Conservation (phyloP, 2,888 invertebrate species). For the Melanchra persicariae region DNA sequence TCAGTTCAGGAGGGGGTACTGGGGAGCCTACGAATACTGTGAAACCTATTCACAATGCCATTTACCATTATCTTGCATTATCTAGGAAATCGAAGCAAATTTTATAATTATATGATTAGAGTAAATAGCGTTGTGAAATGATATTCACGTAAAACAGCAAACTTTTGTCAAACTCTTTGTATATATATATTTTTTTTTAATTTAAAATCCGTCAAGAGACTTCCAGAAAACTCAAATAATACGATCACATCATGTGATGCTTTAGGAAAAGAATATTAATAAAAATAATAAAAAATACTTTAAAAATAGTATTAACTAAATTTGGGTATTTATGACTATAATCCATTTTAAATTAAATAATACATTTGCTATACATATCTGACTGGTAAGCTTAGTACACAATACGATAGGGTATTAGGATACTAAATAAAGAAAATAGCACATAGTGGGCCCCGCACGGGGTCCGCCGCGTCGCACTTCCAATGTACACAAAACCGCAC, state of each 20-base stretch:
- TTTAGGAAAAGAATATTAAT: slow-evolving; percentile 82
- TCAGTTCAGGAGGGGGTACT: slow-evolving; percentile 83
- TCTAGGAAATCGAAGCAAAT: slow-evolving; percentile 72
- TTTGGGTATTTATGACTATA: slow-evolving; percentile 91
- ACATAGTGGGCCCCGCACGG: slow-evolving; percentile 78
- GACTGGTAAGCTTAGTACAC: slow-evolving; percentile 90
- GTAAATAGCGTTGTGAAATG: slow-evolving; percentile 70
- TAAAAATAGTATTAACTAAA: slow-evolving; percentile 89
- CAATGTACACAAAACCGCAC: slow-evolving; percentile 82
- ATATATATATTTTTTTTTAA: too few relatives aligned
- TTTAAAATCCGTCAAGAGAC: slow-evolving; percentile 75
- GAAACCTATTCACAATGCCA: slow-evolving; percentile 66
- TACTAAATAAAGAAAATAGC: slow-evolving; percentile 88
- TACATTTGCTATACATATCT: slow-evolving; percentile 89
- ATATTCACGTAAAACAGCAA: slow-evolving; percentile 70
- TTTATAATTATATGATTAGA: slow-evolving; percentile 61
- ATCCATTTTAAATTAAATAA: slow-evolving; percentile 89
- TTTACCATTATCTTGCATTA: slow-evolving; percentile 67
- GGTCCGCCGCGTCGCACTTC: slow-evolving; percentile 73
- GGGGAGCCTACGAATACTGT: slow-evolving; percentile 72
- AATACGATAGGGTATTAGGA: slow-evolving; percentile 87
- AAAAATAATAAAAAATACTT: slow-evolving; percentile 81
- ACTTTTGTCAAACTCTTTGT: slow-evolving; percentile 74
- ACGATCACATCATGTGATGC: slow-evolving; percentile 87
- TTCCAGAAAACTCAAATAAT: slow-evolving; percentile 81